Base-by-base conservation (phyloP, 2,113 vertebrate species). In the Petrocephalus microphthalmus region DNA sequence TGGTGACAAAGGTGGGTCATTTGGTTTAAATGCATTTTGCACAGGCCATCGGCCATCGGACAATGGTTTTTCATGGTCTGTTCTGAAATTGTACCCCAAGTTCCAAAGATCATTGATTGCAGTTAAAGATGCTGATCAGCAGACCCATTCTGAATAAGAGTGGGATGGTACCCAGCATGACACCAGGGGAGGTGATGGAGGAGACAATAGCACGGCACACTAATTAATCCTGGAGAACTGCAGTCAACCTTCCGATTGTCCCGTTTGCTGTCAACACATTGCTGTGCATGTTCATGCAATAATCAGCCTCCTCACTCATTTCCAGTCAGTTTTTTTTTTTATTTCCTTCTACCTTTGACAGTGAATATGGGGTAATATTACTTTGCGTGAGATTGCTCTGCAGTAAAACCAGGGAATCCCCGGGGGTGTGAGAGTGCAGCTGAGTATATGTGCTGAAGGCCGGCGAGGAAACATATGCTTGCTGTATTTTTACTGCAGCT, bases 141-240 rank as follows among this genome's bases (percentile, higher is more conserved):
- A 64, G 3, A 4, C 54, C 53, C 29, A 64, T 86, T 47, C 20
- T n/a, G 29, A 60, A 56, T 37, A 60, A 60, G 19, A 47, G 54
- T 8, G 56, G 85, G 56, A 37, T 71, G 25, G n/a, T 37, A 82
- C 57, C 52, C 87, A 88, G 20, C 22, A 57, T 17, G 20, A 29
- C 33, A 5, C 87, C 52, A 81, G 20, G 29, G 51, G 87, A n/a
- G 17, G 7, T 42, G 33, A 37, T 52, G 64, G 10, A 13, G 87
- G 45, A 88, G 25, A 88, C 56, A 86, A 42, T 19, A 29, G 51
- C 54, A 45, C 1, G 0, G 20, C 85, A 86, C 25, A n/a, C 54
- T 86, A 86, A 64, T 86, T 57, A 86, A 86, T 86, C 85, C 37
- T n/a, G 56, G 33, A 45, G 85, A 56, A 25, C 85, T 86, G 56